Base-by-base conservation (phyloP, 2,797 vertebrate genomes). In the Enteromius thamalakanensis region DNA sequence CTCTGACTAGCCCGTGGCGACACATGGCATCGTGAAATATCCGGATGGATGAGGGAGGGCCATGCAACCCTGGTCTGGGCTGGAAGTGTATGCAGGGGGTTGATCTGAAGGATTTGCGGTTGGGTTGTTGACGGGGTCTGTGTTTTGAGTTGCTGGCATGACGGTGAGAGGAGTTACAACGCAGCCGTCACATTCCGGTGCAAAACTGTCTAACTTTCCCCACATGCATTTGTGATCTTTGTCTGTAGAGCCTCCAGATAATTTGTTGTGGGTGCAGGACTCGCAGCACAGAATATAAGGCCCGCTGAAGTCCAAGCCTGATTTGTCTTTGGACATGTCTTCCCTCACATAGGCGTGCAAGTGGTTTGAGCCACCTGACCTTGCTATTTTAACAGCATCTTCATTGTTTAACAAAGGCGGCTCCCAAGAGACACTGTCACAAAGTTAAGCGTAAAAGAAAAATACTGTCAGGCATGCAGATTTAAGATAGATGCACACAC, bases 241-340 rank as follows among this genome's bases (percentile, higher is more conserved):
- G 86, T 76, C 72, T 6, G 76, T 79, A 17, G 53, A 79, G 3
- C 12, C 15, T 3, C 77, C 75, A 0, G 55, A 53, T 21, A 55
- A 64, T 65, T 71, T 72, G 19, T 9, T 60, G 87, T 92, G 86
- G 32, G 1, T 77, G 3, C 84, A 0, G 80, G 40, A 89, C 62
- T 58, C 14, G 4, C 1, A 60, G 19, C 91, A 94, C 74, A 93
- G 60, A 86, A 95, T 93, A 85, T 95, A 95, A 0, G 93, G 94
- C 3, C 94, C 94, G 1, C 76, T 91, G 89, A 94, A 95, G 88
- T 90, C 94, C 60, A 93, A 1, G 26, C 78, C 83, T 11, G 92
- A 92, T 0, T 65, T 87, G 47, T 91, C 89, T 19, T 23, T 79
- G 62, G 21, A 2, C 14, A 15, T 82, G 14, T 79, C 60, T 47